These are phyloP conservation scores for Plagiodera versicolora DNA, from an alignment of 2,888 invertebrate species.

Conservation along the genomic window DNA sequence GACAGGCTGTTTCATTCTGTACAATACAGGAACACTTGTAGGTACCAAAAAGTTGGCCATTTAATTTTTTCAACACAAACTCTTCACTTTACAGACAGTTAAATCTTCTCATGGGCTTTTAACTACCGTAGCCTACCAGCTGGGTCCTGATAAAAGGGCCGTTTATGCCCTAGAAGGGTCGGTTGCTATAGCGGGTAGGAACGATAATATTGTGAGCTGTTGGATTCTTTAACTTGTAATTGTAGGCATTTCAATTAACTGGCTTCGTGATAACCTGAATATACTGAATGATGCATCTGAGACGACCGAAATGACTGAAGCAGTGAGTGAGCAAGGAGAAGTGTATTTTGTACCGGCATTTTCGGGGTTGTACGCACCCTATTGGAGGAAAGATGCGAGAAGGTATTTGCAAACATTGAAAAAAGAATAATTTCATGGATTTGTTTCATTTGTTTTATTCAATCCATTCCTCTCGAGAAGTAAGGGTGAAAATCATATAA, in stretches of 20 bases:
- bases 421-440: no score
- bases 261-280: constrained; percentile 86
- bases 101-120: constrained; percentile 85
- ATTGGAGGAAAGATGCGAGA: constrained; percentile 84
- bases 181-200: constrained; percentile 76
- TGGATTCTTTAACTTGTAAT: neutral
- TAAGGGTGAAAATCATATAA: no score
- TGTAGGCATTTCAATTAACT: constrained; percentile 77
- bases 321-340: constrained; percentile 67
- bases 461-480: no score
- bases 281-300: constrained; percentile 70
- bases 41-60: constrained; percentile 27
- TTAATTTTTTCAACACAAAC: neutral
- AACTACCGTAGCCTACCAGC: constrained; percentile 88
- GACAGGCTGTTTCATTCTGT: constrained; percentile 92
- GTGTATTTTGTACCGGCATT: constrained; percentile 98
- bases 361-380: constrained; percentile 92
- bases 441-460: neutral
- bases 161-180: constrained; percentile 91
- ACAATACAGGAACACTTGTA: constrained; percentile 83
- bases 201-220: neutral
- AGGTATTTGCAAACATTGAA: constrained; percentile 39
- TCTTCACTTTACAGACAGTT: constrained; percentile 63
- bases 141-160: constrained; percentile 74
- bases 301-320: constrained; percentile 66